A percentile compares a stretch with the other conserved stretches of the same genome.
Evolutionary conservation across 2,113 vertebrate species (phyloP).

Genomic region (Pipa parva): DNA sequence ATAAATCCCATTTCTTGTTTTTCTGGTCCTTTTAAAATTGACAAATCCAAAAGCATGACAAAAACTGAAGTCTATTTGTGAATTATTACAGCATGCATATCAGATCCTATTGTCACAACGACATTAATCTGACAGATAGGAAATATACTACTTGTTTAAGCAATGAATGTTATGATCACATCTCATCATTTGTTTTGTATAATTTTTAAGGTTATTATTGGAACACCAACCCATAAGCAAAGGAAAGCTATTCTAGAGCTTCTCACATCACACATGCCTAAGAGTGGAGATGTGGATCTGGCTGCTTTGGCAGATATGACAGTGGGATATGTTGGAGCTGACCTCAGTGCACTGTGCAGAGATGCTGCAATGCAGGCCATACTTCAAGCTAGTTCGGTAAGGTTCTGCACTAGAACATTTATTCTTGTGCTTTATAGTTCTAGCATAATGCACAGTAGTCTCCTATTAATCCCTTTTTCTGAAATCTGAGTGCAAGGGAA

Average conservation of each 20-base stretch:
- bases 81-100: too few relatives aligned
- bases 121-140: too few relatives aligned
- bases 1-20: too few relatives aligned
- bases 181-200: conserved; percentile 32
- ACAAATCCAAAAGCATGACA: too few relatives aligned
- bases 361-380: conserved; percentile 83
- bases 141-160: too few relatives aligned
- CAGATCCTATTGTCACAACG: too few relatives aligned
- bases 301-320: conserved; percentile 78
- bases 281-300: conserved; percentile 63
- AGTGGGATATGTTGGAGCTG: conserved; percentile 85
- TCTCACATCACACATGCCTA: conserved; percentile 72
- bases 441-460: too few relatives aligned
- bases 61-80: too few relatives aligned
- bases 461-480: too few relatives aligned
- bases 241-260: conserved; percentile 75
- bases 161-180: not conserved
- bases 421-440: too few relatives aligned
- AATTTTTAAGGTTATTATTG: conserved; percentile 73
- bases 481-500: too few relatives aligned
- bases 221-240: conserved; percentile 77
- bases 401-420: not conserved
- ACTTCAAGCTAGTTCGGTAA: conserved; percentile 69
- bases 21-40: too few relatives aligned
- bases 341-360: conserved; percentile 85